Base-by-base conservation (phyloP, 2,888 invertebrate genomes). In the Rhopalosiphum nymphaeae region DNA sequence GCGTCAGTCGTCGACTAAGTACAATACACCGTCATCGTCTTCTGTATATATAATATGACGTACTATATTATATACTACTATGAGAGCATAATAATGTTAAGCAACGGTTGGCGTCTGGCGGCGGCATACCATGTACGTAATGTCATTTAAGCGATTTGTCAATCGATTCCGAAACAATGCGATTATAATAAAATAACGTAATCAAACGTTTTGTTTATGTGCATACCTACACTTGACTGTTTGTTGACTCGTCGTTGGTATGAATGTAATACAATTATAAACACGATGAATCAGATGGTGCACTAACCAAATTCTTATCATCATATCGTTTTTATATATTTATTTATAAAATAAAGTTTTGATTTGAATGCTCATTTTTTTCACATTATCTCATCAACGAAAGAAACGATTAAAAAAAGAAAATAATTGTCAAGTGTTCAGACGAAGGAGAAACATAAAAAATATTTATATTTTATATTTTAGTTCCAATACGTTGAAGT, bases 131-230 rank as follows among this genome's bases (percentile, higher is more conserved):
- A 85, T 44, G 11, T 44, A 44, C 85, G 44, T 44, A 85, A 88
- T 88, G 88, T 88, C 36, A 36, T 36, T 53, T 25, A 53, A 36
- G 53, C 36, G 53, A 53, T 88, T 88, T 88, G 88, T 88, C 53
- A 88, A 88, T 88, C 88, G 88, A 53, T 88, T 88, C 88, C 53
- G 88, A 88, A 88, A 88, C 53, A 88, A 88, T 88, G 21, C 9
- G 36, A 78, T 21, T 78, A 78, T 78, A 36, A 36, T 36, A 13
- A 78, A 78, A 42, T 78, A 78, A 36, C 78, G 78, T 21, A 78
- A 78, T 78, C 36, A 16, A 78, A 36, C 78, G 36, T 78, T 78
- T 78, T 36, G 78, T 78, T 78, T 36, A 36, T 36, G 67, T 36
- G 36, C 67, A 36, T 78, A 21, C 21, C 21, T 53, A 36, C 78